Conservation (phyloP, 2,888 invertebrate species). For the Diarsia mendica region DNA sequence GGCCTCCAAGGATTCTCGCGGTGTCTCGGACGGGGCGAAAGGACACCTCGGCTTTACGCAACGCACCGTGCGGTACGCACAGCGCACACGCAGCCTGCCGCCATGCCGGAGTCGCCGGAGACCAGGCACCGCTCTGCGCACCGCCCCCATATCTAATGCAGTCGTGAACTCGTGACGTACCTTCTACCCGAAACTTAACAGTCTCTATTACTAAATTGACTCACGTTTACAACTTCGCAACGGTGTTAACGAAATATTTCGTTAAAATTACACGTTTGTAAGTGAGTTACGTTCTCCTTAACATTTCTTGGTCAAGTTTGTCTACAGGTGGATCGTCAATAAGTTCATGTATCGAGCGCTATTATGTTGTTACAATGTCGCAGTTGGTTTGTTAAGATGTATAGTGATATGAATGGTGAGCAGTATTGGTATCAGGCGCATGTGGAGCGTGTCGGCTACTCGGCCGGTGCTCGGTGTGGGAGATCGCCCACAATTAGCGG, state of each 20-base stretch:
- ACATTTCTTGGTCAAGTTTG: slow-evolving; percentile 83
- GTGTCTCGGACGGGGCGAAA: slow-evolving; percentile 84
- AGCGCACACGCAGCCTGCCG: slow-evolving; percentile 68
- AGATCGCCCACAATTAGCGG: slow-evolving; percentile 87
- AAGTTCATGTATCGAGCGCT: slow-evolving; percentile 51
- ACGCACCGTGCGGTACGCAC: slow-evolving; percentile 78
- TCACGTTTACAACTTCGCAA: slow-evolving; percentile 86
- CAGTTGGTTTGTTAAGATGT: slow-evolving; percentile 47
- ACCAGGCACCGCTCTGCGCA: slow-evolving; percentile 58
- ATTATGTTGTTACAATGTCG: slow-evolving; percentile 47
- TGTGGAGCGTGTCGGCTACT: slow-evolving; percentile 56
- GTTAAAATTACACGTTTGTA: slow-evolving; percentile 78
- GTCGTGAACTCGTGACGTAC: slow-evolving; percentile 77
- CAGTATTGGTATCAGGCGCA: slow-evolving; percentile 48
- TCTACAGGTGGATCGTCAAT: slow-evolving; percentile 57
- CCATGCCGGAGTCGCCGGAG: slow-evolving; percentile 48
- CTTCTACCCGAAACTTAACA: slow-evolving; percentile 75
- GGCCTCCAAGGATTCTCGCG: slow-evolving; percentile 89
- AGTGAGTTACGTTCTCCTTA: slow-evolving; percentile 73
- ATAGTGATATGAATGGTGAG: slow-evolving; percentile 38
- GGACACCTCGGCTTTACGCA: slow-evolving; percentile 81
- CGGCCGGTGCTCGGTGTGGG: slow-evolving; percentile 74
- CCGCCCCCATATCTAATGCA: slow-evolving; percentile 70
- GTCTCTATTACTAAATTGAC: slow-evolving; percentile 83
- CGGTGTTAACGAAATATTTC: slow-evolving; percentile 83